These are phyloP conservation scores for Nanorana parkeri DNA, from an alignment of 2,113 vertebrate genomes.

Conservation along the genomic window DNA sequence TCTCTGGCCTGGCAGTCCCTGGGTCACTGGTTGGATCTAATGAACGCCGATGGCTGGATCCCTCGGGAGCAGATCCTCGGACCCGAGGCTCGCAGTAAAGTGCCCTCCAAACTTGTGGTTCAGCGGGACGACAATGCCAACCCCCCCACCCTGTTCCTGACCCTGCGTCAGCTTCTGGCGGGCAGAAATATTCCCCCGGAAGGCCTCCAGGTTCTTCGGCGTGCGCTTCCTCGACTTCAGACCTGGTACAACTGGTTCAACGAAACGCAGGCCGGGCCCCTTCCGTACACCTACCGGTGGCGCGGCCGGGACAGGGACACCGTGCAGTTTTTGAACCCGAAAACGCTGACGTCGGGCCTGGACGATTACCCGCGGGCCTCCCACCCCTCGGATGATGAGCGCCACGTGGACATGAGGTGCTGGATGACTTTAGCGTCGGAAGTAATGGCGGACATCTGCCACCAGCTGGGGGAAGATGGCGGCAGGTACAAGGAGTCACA, in stretches of 20 bases:
- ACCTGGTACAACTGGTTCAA: slow-evolving; percentile 94
- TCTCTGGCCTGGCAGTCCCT: slow-evolving; percentile 79
- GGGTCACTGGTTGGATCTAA: slow-evolving; percentile 91
- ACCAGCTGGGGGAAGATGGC: slow-evolving; percentile 75
- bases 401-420: slow-evolving; percentile 92
- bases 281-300: slow-evolving; percentile 91
- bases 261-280: slow-evolving; percentile 80
- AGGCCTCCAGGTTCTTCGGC: slow-evolving; percentile 70
- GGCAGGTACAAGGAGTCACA: slow-evolving; percentile 68
- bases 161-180: slow-evolving; percentile 73
- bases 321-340: slow-evolving; percentile 89
- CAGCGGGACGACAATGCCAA: slow-evolving; percentile 84
- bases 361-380: slow-evolving; percentile 95
- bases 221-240: slow-evolving; percentile 82
- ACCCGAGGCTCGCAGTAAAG: slow-evolving; percentile 88
- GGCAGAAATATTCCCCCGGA: slow-evolving; percentile 41
- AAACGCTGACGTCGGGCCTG: slow-evolving; percentile 90
- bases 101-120: slow-evolving; percentile 85
- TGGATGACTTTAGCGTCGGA: slow-evolving; percentile 90
- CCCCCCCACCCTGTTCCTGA: slow-evolving; percentile 85
- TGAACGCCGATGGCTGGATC: slow-evolving; percentile 94
- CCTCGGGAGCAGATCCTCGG: slow-evolving; percentile 93
- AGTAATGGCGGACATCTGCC: slow-evolving; percentile 77
- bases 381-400: slow-evolving; percentile 86
- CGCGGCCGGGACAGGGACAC: slow-evolving; percentile 85